Percentiles rank a stretch among this genome's conserved stretches.
Evolutionary conservation across 2,113 vertebrate species (phyloP).

Genomic region (Furnarius figulus): DNA sequence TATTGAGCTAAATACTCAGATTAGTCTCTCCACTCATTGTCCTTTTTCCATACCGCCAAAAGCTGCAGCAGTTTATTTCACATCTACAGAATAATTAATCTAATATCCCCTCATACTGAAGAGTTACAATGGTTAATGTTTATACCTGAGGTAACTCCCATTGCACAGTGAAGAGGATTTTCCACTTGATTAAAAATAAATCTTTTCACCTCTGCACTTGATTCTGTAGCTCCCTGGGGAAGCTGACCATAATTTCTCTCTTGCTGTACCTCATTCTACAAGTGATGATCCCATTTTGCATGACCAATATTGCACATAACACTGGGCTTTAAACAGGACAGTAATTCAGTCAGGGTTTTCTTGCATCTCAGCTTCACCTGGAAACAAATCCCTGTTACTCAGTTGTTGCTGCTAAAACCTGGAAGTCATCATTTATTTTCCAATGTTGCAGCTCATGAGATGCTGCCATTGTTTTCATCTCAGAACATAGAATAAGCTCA

Average conservation of each 20-base stretch:
- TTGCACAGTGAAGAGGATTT: slow-evolving; percentile 45
- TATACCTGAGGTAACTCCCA: slow-evolving; percentile 59
- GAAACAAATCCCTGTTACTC: neutral
- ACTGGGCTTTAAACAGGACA: neutral
- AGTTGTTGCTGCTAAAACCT: neutral
- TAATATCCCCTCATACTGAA: slow-evolving; percentile 45
- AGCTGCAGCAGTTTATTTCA: slow-evolving; percentile 46
- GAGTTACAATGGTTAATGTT: slow-evolving; percentile 55
- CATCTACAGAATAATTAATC: slow-evolving; percentile 56
- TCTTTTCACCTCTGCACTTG: slow-evolving; percentile 60
- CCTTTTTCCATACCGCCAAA: neutral
- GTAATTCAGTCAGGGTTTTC: neutral
- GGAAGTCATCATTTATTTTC: neutral
- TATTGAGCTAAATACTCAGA: slow-evolving; percentile 38
- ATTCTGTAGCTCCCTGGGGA: slow-evolving; percentile 40
- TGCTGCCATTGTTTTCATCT: neutral
- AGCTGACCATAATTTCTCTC: slow-evolving; percentile 54
- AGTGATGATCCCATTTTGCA: slow-evolving; percentile 38
- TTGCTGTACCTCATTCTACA: neutral
- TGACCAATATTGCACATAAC: neutral
- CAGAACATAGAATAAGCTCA: neutral
- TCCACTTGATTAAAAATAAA: slow-evolving; percentile 69
- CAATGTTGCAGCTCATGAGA: neutral
- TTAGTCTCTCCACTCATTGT: neutral
- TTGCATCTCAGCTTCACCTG: neutral